Evolutionary conservation across 2,797 vertebrate genomes (phyloP), one percentile per base, ranked within the genome.

Genomic region (Okamejei kenojei): DNA sequence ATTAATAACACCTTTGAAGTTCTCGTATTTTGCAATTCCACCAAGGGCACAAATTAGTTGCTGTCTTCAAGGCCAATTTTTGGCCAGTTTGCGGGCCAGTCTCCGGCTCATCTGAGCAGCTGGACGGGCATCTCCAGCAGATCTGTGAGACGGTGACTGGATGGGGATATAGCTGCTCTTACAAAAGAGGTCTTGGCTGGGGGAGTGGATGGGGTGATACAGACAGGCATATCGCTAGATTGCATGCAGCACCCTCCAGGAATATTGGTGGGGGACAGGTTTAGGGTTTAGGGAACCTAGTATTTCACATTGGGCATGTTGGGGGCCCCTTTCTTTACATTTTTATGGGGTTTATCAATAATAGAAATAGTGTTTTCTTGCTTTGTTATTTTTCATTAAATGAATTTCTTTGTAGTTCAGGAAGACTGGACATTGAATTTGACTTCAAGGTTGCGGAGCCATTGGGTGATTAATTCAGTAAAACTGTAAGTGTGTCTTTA

Each of bases 371-470:
- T 78, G 4, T 88, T 65, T 88, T 68, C 81, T 65, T 68, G 61
- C 61, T 88, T 88, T 88, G 63, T n/a, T 35, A 17, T 35, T 88
- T 74, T 13, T 76, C 65, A 35, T 26, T 2, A 9, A 5, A 17
- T 81, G 94, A 93, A n/a, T 93, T 19, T 76, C 90, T 1, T 17
- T 93, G 32, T 79, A n/a, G 84, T 91, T 58, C 93, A 96, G 97
- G 97, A 97, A 93, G 97, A 97, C 95, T 97, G 97, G 97, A 97
- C 1, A 96, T 97, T 61, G 97, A 96, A 91, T 97, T 97, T n/a
- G 96, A 97, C 95, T 97, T 97, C 95, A 97, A 96, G 90, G 97
- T n/a, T n/a, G 97, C 3, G n/a, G 95, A 96, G 1, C 97, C 97
- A 1, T 94, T 97, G 4, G 97, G 97, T 54, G 97, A 97, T n/a